A percentile compares a stretch with the other conserved stretches of the same genome.
Evolutionary conservation across 2,797 vertebrate genomes (phyloP).

Genomic region (Typhlichthys eigenmanni): DNA sequence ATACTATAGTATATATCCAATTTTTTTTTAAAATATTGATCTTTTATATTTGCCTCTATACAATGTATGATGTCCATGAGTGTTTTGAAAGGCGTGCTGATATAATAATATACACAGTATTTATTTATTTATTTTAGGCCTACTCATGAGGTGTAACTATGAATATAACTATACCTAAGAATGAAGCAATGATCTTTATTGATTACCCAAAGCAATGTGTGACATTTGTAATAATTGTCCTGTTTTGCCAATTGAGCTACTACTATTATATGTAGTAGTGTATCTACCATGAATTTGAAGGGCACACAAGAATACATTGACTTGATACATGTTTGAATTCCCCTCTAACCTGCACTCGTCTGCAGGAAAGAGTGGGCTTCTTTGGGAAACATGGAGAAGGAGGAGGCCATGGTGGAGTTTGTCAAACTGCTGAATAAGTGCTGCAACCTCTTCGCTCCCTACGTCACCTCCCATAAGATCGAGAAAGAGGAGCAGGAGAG

Average conservation of each 20-base stretch:
- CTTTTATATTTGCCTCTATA: too few relatives aligned
- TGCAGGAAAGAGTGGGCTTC: conserved; percentile 94
- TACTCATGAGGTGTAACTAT: too few relatives aligned
- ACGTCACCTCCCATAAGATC: conserved; percentile 94
- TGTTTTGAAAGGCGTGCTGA: too few relatives aligned
- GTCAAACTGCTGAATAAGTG: conserved; percentile 92
- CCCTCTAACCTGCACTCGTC: conserved; percentile 8
- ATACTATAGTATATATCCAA: too few relatives aligned
- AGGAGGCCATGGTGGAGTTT: conserved; percentile 97
- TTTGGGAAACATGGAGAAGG: conserved; percentile 89
- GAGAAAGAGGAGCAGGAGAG: conserved; percentile 96
- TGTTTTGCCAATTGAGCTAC: too few relatives aligned
- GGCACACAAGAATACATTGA: not conserved
- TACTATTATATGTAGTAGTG: too few relatives aligned
- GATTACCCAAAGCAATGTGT: not conserved
- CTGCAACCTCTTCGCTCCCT: conserved; percentile 93
- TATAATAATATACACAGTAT: too few relatives aligned
- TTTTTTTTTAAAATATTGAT: too few relatives aligned
- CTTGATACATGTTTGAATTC: not conserved
- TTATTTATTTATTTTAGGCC: not conserved
- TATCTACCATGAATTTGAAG: too few relatives aligned
- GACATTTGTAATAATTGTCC: too few relatives aligned
- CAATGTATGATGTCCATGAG: too few relatives aligned
- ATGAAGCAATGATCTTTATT: not conserved
- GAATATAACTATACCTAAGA: too few relatives aligned